Percentiles rank a stretch among this genome's conserved stretches.
Conservation (phyloP, 2,797 vertebrate species). For the Florisuga fusca region DNA sequence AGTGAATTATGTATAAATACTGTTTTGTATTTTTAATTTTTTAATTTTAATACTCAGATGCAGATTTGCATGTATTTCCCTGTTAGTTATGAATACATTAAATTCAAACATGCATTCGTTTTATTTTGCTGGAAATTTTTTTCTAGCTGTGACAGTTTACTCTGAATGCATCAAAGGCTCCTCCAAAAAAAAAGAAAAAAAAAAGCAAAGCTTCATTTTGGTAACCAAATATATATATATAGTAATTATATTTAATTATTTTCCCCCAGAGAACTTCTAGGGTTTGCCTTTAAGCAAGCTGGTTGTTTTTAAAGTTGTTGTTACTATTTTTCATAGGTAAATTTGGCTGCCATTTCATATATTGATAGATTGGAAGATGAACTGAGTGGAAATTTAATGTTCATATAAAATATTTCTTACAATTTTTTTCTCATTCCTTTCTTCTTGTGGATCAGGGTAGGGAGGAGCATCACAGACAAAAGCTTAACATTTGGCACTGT, state of each 20-base stretch:
- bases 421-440: neutral
- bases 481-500: neutral
- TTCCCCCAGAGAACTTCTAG: neutral
- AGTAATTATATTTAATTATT: neutral
- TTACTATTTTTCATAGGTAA: neutral
- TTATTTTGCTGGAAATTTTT: neutral
- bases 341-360: neutral
- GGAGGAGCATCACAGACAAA: neutral
- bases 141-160: neutral
- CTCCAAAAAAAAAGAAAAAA: neutral
- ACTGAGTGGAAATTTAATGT: neutral
- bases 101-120: neutral
- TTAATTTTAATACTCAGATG: neutral
- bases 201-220: neutral
- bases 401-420: neutral
- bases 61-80: neutral
- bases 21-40: neutral
- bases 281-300: neutral
- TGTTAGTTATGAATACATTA: neutral
- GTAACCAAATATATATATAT: neutral
- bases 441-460: neutral
- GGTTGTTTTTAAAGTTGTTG: neutral
- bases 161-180: neutral
- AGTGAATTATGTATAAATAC: neutral
- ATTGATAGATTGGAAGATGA: neutral